Conservation (phyloP, 2,888 invertebrate genomes). For the Agonum fuliginosum region DNA sequence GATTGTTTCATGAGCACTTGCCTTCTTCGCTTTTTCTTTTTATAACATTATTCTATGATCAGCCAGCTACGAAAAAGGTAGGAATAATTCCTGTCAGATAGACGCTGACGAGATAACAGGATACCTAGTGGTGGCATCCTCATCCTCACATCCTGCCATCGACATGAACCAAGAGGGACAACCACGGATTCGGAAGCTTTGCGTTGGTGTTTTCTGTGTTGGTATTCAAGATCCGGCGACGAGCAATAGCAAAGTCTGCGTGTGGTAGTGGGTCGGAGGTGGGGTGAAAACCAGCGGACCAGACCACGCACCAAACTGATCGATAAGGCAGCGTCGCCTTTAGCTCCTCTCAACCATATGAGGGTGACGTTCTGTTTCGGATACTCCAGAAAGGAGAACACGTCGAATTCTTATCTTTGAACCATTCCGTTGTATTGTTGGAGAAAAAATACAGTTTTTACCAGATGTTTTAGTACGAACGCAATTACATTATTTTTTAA, state of each 20-base stretch:
- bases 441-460: no score
- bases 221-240: constrained; percentile 2
- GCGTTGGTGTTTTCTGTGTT: neutral
- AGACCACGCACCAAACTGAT: constrained; percentile 16
- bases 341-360: neutral
- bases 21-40: no score
- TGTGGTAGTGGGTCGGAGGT: neutral
- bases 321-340: constrained; percentile 19
- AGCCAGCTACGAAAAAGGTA: no score
- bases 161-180: neutral
- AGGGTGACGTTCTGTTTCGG: neutral
- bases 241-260: neutral
- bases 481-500: no score
- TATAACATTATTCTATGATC: no score
- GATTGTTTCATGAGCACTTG: no score
- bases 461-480: neutral
- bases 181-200: neutral
- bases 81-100: no score
- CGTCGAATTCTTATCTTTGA: no score
- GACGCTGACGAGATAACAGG: no score
- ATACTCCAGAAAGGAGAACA: neutral
- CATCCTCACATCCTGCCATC: neutral
- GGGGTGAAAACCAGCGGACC: neutral
- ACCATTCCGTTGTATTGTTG: no score
- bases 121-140: no score